Evolutionary conservation across 1,140 invertebrate species (phyloP), one percentile per base, ranked within the genome.

Genomic region (Lanistes nyassanus): DNA sequence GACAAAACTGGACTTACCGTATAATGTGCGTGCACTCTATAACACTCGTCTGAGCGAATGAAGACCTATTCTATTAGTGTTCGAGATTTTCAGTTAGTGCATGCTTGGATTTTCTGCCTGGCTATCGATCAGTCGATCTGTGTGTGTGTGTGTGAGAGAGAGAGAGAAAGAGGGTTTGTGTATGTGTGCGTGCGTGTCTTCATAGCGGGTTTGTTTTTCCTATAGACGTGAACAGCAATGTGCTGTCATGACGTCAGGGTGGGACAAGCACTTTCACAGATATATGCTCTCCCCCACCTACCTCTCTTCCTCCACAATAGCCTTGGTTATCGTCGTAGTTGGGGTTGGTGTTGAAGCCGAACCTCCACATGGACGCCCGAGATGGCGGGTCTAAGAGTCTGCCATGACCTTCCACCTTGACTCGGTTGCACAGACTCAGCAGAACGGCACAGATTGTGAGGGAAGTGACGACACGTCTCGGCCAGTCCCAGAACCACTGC

Each of bases 321-420:
- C 93, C 87, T 83, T 93, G 95, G 80, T 96, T 97, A 86, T 98
- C 96, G 80, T 98, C 96, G 84, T 97, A 98, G 88, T 98, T 96
- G 1, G 67, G 23, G 1, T 95, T 95, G 89, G 95, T 96, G 2
- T 94, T 93, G 89, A 94, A 98, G 0, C 96, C 96, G 84, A 96
- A 95, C 70, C 96, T 90, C 96, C 96, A 98, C 94, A 97, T 96
- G 9, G 93, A 93, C 88, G 97, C 97, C 26, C 96, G 91, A 0
- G 95, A 93, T 1, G 96, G 95, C 0, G 96, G 96, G 87, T 97
- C 94, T 93, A 97, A 95, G 83, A 94, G 86, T 89, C 92, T 92
- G 13, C 93, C 94, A 89, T 97, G 96, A 7, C 94, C 93, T 51
- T 90, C 82, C 19, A 65, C 75, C 42, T 36, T 53, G 36, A 39